Evolutionary conservation across 1,140 invertebrate genomes (phyloP), one percentile per base, ranked within the genome.

Genomic region (Lucilia cuprina): DNA sequence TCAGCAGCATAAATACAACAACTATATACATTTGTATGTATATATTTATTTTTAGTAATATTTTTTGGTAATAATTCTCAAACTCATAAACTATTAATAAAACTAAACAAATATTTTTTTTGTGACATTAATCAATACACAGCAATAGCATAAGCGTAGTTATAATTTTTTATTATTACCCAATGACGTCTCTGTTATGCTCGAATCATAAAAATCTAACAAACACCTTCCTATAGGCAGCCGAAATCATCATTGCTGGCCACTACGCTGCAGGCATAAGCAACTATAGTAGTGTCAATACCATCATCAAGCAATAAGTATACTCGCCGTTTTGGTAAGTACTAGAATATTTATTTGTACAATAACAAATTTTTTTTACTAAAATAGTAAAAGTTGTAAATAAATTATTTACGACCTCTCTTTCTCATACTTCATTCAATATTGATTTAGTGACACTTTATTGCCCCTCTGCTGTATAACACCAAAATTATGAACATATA

Each of bases 361-460:
- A 30, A 30, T 30, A 30, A 30, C 25, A 30, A 30, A 30, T 30
- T 30, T 30, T 41, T 41, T 41, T 41, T 55, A 55, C 50, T 55
- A 55, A 30, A 55, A 55, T 55, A n/a, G 50, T 55, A 55, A 55
- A 55, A n/a, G 50, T 55, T 55, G 50, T 55, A 55, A 78, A 70
- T 21, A 70, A 70, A 25, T 70, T 89, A 89, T 89, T 89, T 89
- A 89, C 86, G 86, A 86, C 87, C 65, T 85, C 25, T 30, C 25
- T n/a, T n/a, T 30, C 25, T 30, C 84, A 86, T 87, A 86, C 83
- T 86, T 85, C 84, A 87, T 85, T 87, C 77, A 82, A 74, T 84
- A 83, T 85, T 85, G 82, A 83, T 85, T 70, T 85, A 83, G 82
- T 85, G 82, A 70, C 74, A 50, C 75, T 75, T 50, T 35, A 80